These are phyloP conservation scores for Psilopogon haemacephalus DNA, from an alignment of 2,113 vertebrate genomes.

Conservation along the genomic window DNA sequence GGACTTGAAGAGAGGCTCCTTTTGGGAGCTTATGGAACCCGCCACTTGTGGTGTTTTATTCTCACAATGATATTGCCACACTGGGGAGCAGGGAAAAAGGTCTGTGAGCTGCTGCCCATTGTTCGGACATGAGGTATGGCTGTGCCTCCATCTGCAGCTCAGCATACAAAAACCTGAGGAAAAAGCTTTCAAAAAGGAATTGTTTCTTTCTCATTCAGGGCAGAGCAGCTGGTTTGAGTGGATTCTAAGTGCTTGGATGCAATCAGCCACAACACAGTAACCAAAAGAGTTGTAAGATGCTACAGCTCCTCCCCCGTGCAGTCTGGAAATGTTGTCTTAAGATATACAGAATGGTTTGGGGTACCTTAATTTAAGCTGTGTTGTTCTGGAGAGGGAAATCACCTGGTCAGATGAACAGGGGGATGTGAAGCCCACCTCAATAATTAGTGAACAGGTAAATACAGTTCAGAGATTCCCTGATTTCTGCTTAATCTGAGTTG, in stretches of 20 bases:
- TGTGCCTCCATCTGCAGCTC: neutral
- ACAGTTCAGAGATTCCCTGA: neutral
- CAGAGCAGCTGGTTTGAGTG: constrained; percentile 32
- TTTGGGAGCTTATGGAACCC: neutral
- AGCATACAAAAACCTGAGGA: neutral
- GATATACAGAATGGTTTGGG: neutral
- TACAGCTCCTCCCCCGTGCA: neutral
- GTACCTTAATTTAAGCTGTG: neutral
- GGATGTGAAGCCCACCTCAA: neutral
- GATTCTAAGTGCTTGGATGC: constrained; percentile 18
- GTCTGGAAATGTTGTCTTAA: neutral
- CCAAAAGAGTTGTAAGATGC: constrained; percentile 17
- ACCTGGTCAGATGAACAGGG: neutral
- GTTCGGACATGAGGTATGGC: no score
- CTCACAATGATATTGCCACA: no score
- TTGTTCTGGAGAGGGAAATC: neutral
- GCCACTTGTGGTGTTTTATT: neutral
- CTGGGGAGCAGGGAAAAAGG: neutral
- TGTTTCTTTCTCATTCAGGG: neutral
- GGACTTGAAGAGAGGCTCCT: neutral
- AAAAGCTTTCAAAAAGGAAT: neutral
- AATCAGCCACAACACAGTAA: neutral
- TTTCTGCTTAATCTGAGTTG: neutral
- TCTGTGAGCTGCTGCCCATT: neutral
- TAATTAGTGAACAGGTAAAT: neutral